These are phyloP conservation scores for Rhincodon typus DNA, from an alignment of 2,797 vertebrate genomes.

Conservation along the genomic window DNA sequence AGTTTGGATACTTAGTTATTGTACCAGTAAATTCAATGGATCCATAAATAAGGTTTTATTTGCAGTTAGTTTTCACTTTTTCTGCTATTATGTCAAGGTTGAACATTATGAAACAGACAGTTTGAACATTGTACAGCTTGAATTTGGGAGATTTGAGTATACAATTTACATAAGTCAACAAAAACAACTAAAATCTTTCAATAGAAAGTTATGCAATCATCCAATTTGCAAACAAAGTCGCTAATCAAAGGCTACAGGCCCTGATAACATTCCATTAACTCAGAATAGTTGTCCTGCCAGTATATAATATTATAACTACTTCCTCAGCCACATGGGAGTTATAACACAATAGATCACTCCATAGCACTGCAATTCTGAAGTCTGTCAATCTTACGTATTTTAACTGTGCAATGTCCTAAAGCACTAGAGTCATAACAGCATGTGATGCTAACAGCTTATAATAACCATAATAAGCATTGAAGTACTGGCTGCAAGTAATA, in stretches of 20 bases:
- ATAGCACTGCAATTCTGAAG: not conserved
- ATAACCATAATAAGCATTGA: not conserved
- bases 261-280: not conserved
- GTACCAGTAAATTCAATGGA: constrained; percentile 20
- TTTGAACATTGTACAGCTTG: not conserved
- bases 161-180: not conserved
- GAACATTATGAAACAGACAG: constrained; percentile 9
- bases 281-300: not conserved
- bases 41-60: not conserved
- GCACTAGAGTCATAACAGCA: not conserved
- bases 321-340: not conserved
- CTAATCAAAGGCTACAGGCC: not conserved
- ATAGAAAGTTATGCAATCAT: constrained; percentile 6
- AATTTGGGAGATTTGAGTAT: not conserved
- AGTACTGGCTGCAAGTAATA: not conserved
- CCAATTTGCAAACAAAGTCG: not conserved
- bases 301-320: not conserved
- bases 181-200: not conserved
- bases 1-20: not conserved
- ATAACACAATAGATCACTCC: not conserved
- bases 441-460: not conserved
- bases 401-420: constrained; percentile 1
- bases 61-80: not conserved
- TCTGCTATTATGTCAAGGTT: not conserved
- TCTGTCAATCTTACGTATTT: not conserved